These are phyloP conservation scores for Phlogophora meticulosa DNA, from an alignment of 2,888 invertebrate species.

Conservation along the genomic window DNA sequence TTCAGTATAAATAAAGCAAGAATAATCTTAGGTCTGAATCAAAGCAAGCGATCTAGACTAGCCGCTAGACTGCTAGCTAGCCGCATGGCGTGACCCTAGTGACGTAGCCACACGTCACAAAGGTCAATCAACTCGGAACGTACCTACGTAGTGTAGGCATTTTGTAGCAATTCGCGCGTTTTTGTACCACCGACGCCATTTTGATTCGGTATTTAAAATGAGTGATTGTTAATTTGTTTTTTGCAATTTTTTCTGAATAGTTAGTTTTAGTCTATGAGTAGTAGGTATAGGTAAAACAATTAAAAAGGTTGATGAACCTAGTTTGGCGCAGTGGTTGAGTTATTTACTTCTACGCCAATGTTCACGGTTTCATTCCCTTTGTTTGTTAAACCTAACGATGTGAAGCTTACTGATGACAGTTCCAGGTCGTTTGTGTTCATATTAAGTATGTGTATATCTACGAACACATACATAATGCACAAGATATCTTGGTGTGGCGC, in stretches of 20 bases:
- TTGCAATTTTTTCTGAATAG: not conserved
- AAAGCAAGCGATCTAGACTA: conserved; percentile 61
- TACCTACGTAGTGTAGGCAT: conserved; percentile 34
- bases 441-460: too few species aligned
- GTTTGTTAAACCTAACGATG: too few species aligned
- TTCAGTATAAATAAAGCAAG: conserved; percentile 11
- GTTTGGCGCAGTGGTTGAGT: not conserved
- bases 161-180: conserved; percentile 41
- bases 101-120: conserved; percentile 66
- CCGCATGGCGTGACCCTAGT: conserved; percentile 72
- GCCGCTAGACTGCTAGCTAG: conserved; percentile 48
- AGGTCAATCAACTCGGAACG: conserved; percentile 54
- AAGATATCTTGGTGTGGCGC: not conserved
- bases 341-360: not conserved
- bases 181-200: conserved; percentile 35
- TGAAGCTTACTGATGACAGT: not conserved
- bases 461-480: not conserved
- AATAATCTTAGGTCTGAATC: conserved; percentile 38
- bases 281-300: not conserved
- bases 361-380: not conserved
- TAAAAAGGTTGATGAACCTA: conserved; percentile 22
- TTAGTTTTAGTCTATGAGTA: not conserved
- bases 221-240: conserved; percentile 25
- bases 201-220: conserved; percentile 50
- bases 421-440: not conserved